Conservation (phyloP, 2,113 vertebrate species). For the Theropithecus gelada region DNA sequence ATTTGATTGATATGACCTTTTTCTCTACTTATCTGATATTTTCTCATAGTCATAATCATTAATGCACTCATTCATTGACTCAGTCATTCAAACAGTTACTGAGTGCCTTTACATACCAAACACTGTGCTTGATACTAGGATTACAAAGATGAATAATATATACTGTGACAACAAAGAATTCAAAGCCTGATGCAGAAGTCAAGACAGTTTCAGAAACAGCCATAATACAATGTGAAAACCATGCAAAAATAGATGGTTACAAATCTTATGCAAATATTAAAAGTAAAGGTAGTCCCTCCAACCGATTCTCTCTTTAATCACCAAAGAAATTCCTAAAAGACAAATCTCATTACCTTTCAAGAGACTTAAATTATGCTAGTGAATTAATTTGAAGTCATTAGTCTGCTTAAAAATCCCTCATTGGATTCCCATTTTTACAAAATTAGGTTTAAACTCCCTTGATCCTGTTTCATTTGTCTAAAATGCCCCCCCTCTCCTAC, state of each 20-base stretch:
- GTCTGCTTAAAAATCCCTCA: neutral
- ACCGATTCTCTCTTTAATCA: neutral
- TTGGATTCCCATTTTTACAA: neutral
- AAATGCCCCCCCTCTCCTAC: neutral
- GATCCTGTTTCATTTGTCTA: neutral
- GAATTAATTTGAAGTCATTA: neutral
- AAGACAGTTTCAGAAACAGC: neutral
- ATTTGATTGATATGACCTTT: neutral
- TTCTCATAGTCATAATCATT: neutral
- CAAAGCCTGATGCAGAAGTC: neutral
- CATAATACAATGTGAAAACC: neutral
- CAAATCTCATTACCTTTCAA: neutral
- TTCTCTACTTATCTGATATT: conserved; percentile 11
- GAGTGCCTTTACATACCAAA: neutral
- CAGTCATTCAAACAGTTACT: neutral
- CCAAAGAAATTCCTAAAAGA: neutral
- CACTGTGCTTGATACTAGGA: neutral
- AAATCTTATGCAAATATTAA: neutral
- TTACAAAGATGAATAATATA: neutral
- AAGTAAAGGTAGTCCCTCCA: neutral
- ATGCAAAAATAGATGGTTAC: neutral
- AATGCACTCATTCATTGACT: neutral
- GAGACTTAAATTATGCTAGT: neutral
- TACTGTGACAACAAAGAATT: neutral
- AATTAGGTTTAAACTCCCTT: neutral